Conservation (phyloP, 2,113 vertebrate species). For the Prietella phreatophila region DNA sequence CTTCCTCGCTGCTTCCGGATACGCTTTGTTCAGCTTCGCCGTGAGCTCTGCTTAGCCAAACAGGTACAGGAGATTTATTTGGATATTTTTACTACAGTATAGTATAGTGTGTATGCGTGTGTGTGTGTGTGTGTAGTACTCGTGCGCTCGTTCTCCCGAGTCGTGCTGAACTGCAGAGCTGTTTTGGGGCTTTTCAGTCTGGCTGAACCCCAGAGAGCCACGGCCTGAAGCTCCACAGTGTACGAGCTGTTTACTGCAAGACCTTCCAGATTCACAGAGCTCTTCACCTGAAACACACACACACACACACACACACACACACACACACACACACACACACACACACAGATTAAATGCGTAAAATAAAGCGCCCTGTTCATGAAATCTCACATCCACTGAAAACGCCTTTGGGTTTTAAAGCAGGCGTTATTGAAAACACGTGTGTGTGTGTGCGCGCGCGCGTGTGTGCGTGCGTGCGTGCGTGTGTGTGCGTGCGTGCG, state of each 20-base stretch:
- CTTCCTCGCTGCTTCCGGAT: conserved; percentile 68
- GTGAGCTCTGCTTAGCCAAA: conserved; percentile 56
- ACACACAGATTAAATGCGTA: background rate
- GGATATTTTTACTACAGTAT: background rate
- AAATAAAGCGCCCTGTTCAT: background rate
- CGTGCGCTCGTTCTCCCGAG: conserved; percentile 61
- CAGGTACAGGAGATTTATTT: background rate
- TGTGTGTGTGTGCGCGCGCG: background rate
- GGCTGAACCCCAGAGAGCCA: conserved; percentile 89
- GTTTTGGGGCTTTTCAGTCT: conserved; percentile 89
- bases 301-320: conserved; percentile 35
- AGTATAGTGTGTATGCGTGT: background rate
- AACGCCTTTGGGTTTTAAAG: background rate
- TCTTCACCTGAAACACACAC: conserved; percentile 73
- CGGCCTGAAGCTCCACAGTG: conserved; percentile 85
- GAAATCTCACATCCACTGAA: background rate
- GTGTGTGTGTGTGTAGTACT: conserved; percentile 66
- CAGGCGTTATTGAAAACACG: conserved; percentile 15
- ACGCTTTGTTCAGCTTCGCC: conserved; percentile 72
- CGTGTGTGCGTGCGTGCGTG: background rate
- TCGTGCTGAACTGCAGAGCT: conserved; percentile 80
- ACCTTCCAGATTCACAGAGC: conserved; percentile 80
- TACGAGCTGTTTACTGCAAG: conserved; percentile 84
- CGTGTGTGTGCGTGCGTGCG: conserved; percentile 18
- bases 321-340: background rate